Percentiles rank a stretch among this genome's conserved stretches.
phyloP scores from a whole-genome alignment of 2,797 vertebrate species.

The Podargus strigoides region DNA sequence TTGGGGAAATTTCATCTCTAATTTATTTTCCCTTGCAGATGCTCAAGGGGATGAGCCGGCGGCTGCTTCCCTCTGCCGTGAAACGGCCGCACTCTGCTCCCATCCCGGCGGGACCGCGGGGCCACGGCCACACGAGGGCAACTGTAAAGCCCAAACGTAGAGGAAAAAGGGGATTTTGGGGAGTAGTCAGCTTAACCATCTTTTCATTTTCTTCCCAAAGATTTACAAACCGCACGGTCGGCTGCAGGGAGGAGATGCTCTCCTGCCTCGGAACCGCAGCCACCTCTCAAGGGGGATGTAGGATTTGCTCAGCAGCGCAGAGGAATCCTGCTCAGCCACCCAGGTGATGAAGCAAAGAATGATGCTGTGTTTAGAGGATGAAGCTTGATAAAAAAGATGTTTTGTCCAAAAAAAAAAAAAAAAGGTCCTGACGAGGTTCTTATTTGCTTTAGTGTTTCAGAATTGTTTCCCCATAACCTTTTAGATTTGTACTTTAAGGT shows the following conservation, averaged over 20 bases:
- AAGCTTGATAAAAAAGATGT: background rate
- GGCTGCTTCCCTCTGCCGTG: background rate
- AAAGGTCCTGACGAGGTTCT: background rate
- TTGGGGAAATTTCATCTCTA: constrained; percentile 1
- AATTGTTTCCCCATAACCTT: background rate
- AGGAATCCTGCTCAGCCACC: background rate
- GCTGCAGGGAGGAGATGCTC: background rate
- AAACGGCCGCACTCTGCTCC: background rate
- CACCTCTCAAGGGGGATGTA: background rate
- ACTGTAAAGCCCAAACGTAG: background rate
- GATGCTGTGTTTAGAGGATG: background rate
- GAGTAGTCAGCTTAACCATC: background rate
- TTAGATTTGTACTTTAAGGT: background rate
- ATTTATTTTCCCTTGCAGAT: background rate
- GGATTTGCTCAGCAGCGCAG: background rate
- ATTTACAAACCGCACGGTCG: background rate
- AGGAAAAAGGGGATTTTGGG: background rate
- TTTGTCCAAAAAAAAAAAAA: background rate
- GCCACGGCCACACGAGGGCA: accelerated
- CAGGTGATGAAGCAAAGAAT: background rate
- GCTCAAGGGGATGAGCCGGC: background rate
- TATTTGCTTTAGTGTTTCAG: background rate
- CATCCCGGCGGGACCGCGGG: accelerated
- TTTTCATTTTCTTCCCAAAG: background rate
- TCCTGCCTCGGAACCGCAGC: background rate